Conservation (phyloP, 2,797 vertebrate genomes). For the Bradypodion pumilum region DNA sequence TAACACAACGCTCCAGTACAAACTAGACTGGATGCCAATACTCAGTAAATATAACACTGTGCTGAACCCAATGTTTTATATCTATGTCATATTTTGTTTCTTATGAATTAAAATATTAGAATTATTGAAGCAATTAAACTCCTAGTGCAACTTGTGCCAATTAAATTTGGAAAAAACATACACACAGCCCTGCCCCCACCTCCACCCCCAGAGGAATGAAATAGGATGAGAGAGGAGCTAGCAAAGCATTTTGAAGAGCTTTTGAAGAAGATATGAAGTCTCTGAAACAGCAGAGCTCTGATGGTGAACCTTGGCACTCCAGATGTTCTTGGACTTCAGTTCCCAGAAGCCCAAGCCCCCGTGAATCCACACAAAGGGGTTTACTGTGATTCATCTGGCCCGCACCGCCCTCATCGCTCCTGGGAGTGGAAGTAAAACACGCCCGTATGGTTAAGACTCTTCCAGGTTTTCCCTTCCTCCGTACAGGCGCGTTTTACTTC, state of each 20-base stretch:
- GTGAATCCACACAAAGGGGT: no score
- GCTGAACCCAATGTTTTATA: constrained; percentile 9
- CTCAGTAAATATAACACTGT: constrained; percentile 43
- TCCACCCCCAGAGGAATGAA: no score
- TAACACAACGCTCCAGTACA: constrained; percentile 43
- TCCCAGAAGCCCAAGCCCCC: no score
- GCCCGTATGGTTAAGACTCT: no score
- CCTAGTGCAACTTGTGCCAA: constrained; percentile 60
- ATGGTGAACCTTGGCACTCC: no score
- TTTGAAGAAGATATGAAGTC: constrained; percentile 53
- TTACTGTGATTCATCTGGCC: no score
- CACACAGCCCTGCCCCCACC: no score
- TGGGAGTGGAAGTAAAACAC: no score
- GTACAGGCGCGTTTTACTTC: no score
- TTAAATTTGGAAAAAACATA: constrained; percentile 40
- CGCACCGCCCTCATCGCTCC: no score
- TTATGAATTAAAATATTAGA: constrained; percentile 42
- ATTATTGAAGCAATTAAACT: constrained; percentile 52
- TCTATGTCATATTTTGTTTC: constrained; percentile 15
- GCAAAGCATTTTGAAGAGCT: constrained; percentile 54
- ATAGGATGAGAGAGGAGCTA: constrained; percentile 52
- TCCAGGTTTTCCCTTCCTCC: no score
- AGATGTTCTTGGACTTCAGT: no score
- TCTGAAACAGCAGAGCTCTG: constrained; percentile 50
- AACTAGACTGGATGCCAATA: neutral